Evolutionary conservation across 2,113 vertebrate genomes (phyloP).

Genomic region (Actenoides lindsayi): DNA sequence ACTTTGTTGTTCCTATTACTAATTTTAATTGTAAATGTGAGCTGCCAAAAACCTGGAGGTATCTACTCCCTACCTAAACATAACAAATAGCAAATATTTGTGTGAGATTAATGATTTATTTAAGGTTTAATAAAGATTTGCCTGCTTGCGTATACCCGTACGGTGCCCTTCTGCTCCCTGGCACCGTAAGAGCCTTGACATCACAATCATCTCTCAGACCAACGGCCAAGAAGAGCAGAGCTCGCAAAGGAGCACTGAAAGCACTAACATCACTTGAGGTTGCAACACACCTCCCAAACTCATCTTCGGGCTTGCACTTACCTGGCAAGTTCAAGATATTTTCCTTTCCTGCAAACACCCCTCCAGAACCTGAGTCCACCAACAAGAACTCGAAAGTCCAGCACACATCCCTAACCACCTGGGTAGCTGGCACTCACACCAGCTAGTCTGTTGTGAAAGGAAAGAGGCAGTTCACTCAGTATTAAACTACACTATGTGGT

Average conservation of each 20-base stretch:
- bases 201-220: neutral
- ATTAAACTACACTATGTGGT: neutral
- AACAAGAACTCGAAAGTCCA: neutral
- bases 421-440: neutral
- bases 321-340: neutral
- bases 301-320: neutral
- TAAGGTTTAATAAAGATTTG: neutral
- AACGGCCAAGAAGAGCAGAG: neutral
- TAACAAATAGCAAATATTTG: slow-evolving; percentile 7
- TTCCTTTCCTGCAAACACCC: neutral
- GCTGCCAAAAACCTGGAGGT: slow-evolving; percentile 66
- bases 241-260: neutral
- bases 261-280: neutral
- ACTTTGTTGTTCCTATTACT: slow-evolving; percentile 40
- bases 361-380: neutral
- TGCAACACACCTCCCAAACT: neutral
- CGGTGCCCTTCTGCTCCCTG: neutral
- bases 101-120: slow-evolving; percentile 22
- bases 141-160: fast-evolving
- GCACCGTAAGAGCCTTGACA: fast-evolving
- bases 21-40: slow-evolving; percentile 64
- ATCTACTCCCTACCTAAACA: neutral
- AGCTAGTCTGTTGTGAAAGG: neutral
- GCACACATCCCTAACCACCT: neutral
- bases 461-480: neutral